Evolutionary conservation across 2,113 vertebrate genomes (phyloP), one percentile per base, ranked within the genome.

Genomic region (Anarhynchus alexandrinus): DNA sequence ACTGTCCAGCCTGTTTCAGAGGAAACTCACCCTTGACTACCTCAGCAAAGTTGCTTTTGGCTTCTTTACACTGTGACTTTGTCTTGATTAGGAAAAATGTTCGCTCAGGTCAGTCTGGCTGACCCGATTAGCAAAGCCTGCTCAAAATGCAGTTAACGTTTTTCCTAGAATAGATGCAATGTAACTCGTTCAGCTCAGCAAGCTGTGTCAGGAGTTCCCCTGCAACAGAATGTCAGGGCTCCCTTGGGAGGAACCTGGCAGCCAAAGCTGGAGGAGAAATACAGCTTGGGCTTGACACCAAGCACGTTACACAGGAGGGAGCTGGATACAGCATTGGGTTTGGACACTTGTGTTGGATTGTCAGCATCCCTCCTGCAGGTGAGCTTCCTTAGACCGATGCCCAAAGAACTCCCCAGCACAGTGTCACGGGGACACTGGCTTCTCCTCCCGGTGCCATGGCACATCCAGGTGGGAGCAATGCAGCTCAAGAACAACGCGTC

Each of bases 11-110:
- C 64, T 87, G 27, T 74, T 95, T 59, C 95, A 90, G 82, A 88
- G 85, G 79, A 96, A 94, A 88, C 42, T 97, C 82, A 83, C 32
- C 51, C 87, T 34, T 88, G 55, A 94, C 79, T 96, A 86, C 78
- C 76, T 96, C 94, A 88, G 88, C 19, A 11, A 92, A 95, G 92
- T 93, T 96, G 88, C 79, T 97, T 95, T 97, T 96, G 96, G 94
- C 96, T 94, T 88, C 86, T 93, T 92, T 66, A 96, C 90, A 94
- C 90, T 90, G 82, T 71, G 82, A 90, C 88, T 97, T 94, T 97
- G 92, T 96, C 94, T 93, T 94, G 92, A 94, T 96, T 86, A 90
- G 82, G 82, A 90, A 93, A 92, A 95, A 83, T 77, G 55, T 73
- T 93, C 10, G 1, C 88, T 92, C 85, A 83, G 92, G 88, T 95